A percentile compares a stretch with the other conserved stretches of the same genome.
phyloP scores from a whole-genome alignment of 2,888 invertebrate species.

The Tanaodytes sp. region DNA sequence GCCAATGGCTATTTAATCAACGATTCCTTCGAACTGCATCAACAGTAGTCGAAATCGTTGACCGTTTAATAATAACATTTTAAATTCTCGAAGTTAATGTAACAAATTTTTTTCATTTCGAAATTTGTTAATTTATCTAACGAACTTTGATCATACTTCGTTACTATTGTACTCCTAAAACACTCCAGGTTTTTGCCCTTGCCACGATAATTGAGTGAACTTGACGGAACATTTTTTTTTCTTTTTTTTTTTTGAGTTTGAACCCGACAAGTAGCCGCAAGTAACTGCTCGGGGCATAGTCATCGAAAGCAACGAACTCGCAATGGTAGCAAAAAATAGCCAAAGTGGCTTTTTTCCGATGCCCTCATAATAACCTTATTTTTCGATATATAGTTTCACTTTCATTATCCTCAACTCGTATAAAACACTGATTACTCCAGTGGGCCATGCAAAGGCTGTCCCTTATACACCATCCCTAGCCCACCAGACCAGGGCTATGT shows the following conservation, averaged over 20 bases:
- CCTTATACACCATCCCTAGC: no score
- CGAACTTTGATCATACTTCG: no score
- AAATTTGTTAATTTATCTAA: no score
- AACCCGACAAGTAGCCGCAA: constrained; percentile 39
- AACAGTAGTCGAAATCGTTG: no score
- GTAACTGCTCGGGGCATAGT: constrained; percentile 26
- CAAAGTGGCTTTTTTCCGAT: constrained; percentile 35
- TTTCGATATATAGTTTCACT: constrained; percentile 40
- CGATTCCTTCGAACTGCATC: no score
- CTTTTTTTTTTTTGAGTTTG: constrained; percentile 18
- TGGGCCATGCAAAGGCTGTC: constrained; percentile 19
- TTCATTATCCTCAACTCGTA: constrained; percentile 34
- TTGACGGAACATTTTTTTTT: constrained; percentile 22
- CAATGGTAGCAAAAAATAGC: constrained; percentile 20
- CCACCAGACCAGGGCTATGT: no score
- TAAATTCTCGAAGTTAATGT: no score
- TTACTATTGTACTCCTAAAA: no score
- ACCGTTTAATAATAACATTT: no score
- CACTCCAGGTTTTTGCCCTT: constrained; percentile 19
- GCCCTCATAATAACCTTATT: constrained; percentile 41
- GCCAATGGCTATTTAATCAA: no score
- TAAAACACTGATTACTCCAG: constrained; percentile 25
- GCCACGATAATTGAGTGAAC: constrained; percentile 34
- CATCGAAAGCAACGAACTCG: constrained; percentile 39
- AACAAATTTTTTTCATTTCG: no score